These are phyloP conservation scores for Drosophila paramelanica DNA, from an alignment of 2,888 invertebrate species.

Conservation along the genomic window DNA sequence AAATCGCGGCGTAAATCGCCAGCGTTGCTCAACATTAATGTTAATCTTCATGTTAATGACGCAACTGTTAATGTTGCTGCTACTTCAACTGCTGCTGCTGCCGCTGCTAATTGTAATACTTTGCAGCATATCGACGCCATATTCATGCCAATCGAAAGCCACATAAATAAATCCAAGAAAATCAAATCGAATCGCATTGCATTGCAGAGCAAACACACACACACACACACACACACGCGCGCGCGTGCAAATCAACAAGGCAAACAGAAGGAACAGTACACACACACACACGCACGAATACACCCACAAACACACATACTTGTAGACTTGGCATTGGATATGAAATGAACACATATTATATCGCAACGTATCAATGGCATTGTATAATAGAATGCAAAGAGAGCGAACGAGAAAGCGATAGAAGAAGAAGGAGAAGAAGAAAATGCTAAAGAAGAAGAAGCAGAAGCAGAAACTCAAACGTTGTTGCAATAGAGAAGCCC, in stretches of 20 bases:
- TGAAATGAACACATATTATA: conserved; percentile 40
- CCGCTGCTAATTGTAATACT: conserved; percentile 46
- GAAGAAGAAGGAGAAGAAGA: neutral
- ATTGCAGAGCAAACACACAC: conserved; percentile 33
- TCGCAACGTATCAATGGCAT: conserved; percentile 36
- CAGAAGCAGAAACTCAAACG: neutral
- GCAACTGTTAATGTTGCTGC: conserved; percentile 4
- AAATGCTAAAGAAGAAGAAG: neutral
- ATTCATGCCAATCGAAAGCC: conserved; percentile 50
- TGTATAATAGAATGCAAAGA: conserved; percentile 1
- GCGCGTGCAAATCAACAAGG: conserved; percentile 1
- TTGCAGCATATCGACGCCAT: conserved; percentile 41
- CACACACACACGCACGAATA: conserved; percentile 21
- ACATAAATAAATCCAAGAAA: conserved; percentile 45
- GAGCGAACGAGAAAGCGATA: neutral
- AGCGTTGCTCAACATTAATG: conserved; percentile 27
- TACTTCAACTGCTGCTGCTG: conserved; percentile 9
- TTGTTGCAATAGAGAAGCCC: neutral
- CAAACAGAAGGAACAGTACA: conserved; percentile 31
- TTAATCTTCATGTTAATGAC: conserved; percentile 24
- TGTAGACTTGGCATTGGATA: conserved; percentile 25
- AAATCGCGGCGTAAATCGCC: conserved; percentile 16
- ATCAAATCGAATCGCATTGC: conserved; percentile 51
- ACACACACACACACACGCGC: conserved; percentile 9
- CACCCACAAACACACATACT: conserved; percentile 14